Conservation (phyloP, 2,113 vertebrate genomes). For the Apeltes quadracus region DNA sequence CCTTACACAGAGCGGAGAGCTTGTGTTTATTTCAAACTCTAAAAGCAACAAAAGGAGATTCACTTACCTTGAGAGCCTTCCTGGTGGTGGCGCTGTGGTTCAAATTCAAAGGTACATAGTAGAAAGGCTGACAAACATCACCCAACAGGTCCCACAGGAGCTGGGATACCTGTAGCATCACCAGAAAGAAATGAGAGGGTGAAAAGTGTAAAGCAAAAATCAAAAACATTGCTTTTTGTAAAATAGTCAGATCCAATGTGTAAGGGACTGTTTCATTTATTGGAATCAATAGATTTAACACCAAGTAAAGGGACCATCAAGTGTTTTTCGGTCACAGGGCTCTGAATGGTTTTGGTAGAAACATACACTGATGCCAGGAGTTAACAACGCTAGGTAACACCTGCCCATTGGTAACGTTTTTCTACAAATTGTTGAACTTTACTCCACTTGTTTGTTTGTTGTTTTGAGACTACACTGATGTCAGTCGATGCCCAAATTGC, state of each 20-base stretch:
- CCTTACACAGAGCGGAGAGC: neutral
- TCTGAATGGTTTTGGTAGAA: neutral
- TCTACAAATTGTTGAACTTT: no score
- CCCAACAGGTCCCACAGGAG: constrained; percentile 81
- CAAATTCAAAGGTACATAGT: constrained; percentile 59
- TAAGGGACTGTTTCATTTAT: neutral
- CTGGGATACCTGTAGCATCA: constrained; percentile 73
- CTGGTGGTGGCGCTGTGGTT: constrained; percentile 36
- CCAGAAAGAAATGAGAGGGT: neutral
- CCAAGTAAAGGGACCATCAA: no score
- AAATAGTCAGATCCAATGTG: neutral
- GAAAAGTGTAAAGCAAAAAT: neutral
- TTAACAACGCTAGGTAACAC: no score
- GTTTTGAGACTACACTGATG: no score
- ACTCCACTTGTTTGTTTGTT: no score
- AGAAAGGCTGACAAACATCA: constrained; percentile 82
- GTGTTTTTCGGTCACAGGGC: neutral
- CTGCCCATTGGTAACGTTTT: no score
- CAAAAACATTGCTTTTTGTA: neutral
- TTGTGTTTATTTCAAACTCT: neutral
- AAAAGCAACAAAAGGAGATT: neutral
- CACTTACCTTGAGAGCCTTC: constrained; percentile 68
- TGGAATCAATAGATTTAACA: neutral
- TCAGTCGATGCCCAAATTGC: no score
- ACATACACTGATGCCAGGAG: no score